Conservation (phyloP, 2,888 invertebrate genomes). For the Cataglyphis rosenhaueri region DNA sequence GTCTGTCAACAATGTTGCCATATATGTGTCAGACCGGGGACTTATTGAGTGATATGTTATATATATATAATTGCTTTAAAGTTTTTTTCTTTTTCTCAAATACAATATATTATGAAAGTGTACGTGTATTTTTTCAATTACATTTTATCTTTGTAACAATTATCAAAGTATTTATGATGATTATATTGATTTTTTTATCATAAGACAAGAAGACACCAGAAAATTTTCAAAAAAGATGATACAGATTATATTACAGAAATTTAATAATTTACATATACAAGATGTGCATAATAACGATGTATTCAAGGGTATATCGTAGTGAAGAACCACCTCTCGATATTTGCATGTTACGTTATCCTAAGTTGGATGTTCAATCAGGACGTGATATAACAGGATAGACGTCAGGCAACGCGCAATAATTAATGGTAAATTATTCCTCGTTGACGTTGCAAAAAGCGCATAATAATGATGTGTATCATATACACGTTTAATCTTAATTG, state of each 20-base stretch:
- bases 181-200: conserved; percentile 22
- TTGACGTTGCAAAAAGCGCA: conserved; percentile 45
- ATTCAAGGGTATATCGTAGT: background rate
- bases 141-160: background rate
- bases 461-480: conserved; percentile 44
- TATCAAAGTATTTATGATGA: background rate
- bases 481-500: conserved; percentile 18
- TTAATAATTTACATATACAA: conserved; percentile 23
- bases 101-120: background rate
- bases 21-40: no score
- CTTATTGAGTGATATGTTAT: no score
- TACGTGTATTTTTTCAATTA: background rate
- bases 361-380: conserved; percentile 66
- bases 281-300: conserved; percentile 25
- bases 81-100: background rate
- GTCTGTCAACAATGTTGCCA: no score
- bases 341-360: conserved; percentile 68
- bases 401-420: conserved; percentile 62
- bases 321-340: conserved; percentile 39
- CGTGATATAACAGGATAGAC: conserved; percentile 59
- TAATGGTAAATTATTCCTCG: conserved; percentile 72
- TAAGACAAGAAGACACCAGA: background rate
- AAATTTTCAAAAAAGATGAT: conserved; percentile 8
- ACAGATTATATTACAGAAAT: background rate
- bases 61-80: background rate